Base-by-base conservation (phyloP, 2,797 vertebrate species). In the Chanos chanos region DNA sequence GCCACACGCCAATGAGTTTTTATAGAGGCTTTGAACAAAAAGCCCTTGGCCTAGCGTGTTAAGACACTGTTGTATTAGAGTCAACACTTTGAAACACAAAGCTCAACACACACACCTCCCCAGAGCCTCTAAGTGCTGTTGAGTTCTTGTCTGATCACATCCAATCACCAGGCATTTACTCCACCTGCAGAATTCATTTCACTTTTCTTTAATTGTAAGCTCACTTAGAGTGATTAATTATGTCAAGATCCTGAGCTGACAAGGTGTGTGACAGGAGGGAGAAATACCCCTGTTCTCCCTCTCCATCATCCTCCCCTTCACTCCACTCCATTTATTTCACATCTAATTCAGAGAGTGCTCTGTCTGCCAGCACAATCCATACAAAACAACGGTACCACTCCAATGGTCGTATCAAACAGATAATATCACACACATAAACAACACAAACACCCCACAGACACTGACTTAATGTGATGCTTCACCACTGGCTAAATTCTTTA, bases 241-340 rank as follows among this genome's bases (percentile, higher is more conserved):
- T 47, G 58, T 72, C 73, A 66, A 64, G 70, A 72, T 65, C 64
- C 68, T 44, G 45, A 25, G 18, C 60, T 71, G 60, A 76, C 81
- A 80, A 83, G 80, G 75, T 61, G 72, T 73, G 69, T 74, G 69
- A 77, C 66, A 69, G 31, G 56, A 75, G 71, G 76, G 78, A 61
- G 69, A 76, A 72, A 69, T 68, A 81, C 71, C 71, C 64, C n/a
- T n/a, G 48, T 71, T 51, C 74, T 70, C 50, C 49, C 53, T 58
- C 54, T 77, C 72, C 40, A 71, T 85, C 80, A 41, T 51, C 71
- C 39, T 31, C 34, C 55, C 48, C 78, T 70, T 67, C 57, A 68
- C 77, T 82, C 79, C 68, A 77, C 79, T 80, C 77, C 77, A 85
- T 83, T 80, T 74, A 67, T 82, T 83, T 83, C 64, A 77, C 84